Conservation (phyloP, 1,140 invertebrate species). For the Tetragonula clypearis region DNA sequence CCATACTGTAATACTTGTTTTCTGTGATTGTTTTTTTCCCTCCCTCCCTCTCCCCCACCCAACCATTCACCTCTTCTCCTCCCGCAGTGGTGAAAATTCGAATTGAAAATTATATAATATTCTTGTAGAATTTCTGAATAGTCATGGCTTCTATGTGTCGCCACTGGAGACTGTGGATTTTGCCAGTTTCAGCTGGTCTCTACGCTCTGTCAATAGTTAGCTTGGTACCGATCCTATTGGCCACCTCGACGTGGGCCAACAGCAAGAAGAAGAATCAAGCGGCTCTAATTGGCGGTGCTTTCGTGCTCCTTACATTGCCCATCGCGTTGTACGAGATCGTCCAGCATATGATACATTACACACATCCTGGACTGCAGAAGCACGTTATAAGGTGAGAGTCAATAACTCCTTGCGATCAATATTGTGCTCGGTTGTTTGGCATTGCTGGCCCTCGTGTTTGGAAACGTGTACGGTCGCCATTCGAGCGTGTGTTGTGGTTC, state of each 20-base stretch:
- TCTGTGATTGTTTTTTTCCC: not conserved
- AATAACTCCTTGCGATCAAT: not conserved
- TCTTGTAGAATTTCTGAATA: slow-evolving; percentile 60
- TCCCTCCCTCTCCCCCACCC: too few relatives aligned
- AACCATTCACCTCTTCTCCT: not conserved
- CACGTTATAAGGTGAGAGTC: slow-evolving; percentile 92
- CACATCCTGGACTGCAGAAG: slow-evolving; percentile 95
- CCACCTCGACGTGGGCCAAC: slow-evolving; percentile 88
- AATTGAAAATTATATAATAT: slow-evolving; percentile 53
- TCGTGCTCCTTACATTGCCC: slow-evolving; percentile 94
- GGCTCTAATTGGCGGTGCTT: slow-evolving; percentile 92
- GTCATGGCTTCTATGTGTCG: slow-evolving; percentile 82
- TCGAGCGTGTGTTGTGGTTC: too few relatives aligned
- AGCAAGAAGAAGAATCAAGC: slow-evolving; percentile 89
- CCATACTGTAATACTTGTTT: not conserved
- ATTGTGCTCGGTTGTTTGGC: not conserved
- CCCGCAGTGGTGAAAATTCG: too few relatives aligned
- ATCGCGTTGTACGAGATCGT: slow-evolving; percentile 97
- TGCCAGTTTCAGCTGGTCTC: slow-evolving; percentile 89
- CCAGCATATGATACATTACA: slow-evolving; percentile 96
- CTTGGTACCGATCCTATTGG: slow-evolving; percentile 91
- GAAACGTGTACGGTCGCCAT: too few relatives aligned
- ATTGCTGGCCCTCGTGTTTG: not conserved
- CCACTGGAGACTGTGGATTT: slow-evolving; percentile 94
- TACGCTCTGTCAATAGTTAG: slow-evolving; percentile 92